phyloP scores from a whole-genome alignment of 2,888 invertebrate genomes.

The Antheraea yamamai region DNA sequence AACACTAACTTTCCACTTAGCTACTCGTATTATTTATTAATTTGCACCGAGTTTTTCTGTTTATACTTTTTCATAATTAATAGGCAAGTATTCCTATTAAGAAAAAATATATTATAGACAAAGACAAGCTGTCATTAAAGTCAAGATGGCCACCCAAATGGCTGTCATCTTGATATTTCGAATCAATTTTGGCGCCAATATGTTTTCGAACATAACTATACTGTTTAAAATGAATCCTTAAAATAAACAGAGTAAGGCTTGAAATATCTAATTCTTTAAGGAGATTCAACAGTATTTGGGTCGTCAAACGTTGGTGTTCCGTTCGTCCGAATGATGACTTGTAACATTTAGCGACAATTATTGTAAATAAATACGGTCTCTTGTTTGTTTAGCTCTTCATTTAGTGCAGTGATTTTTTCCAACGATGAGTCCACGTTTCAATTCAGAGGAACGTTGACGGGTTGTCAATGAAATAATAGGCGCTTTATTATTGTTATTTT shows the following conservation, averaged over 20 bases:
- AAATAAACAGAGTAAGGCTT: slow-evolving; percentile 33
- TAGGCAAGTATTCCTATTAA: not conserved
- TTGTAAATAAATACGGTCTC: slow-evolving; percentile 73
- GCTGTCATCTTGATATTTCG: slow-evolving; percentile 70
- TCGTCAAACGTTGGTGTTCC: slow-evolving; percentile 72
- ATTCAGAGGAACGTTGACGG: slow-evolving; percentile 24
- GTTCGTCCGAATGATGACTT: slow-evolving; percentile 75
- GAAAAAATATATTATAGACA: slow-evolving; percentile 12
- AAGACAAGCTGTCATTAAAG: slow-evolving; percentile 41
- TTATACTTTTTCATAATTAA: slow-evolving; percentile 5
- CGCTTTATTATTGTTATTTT: slow-evolving; percentile 12
- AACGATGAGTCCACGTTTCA: slow-evolving; percentile 46
- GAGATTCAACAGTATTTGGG: slow-evolving; percentile 36
- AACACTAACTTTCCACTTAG: slow-evolving; percentile 32
- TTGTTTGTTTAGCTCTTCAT: slow-evolving; percentile 79
- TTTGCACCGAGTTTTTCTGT: slow-evolving; percentile 11
- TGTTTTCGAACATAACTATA: slow-evolving; percentile 30
- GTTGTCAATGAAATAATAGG: slow-evolving; percentile 21
- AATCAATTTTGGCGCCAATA: slow-evolving; percentile 75
- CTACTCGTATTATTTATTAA: slow-evolving; percentile 33
- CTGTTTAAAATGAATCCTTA: slow-evolving; percentile 28
- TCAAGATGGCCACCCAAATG: slow-evolving; percentile 68
- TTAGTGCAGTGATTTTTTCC: slow-evolving; percentile 67
- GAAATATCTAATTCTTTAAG: slow-evolving; percentile 32
- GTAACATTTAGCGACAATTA: slow-evolving; percentile 67